Base-by-base conservation (phyloP, 2,797 vertebrate species). In the Melanotaenia parkinsoni region DNA sequence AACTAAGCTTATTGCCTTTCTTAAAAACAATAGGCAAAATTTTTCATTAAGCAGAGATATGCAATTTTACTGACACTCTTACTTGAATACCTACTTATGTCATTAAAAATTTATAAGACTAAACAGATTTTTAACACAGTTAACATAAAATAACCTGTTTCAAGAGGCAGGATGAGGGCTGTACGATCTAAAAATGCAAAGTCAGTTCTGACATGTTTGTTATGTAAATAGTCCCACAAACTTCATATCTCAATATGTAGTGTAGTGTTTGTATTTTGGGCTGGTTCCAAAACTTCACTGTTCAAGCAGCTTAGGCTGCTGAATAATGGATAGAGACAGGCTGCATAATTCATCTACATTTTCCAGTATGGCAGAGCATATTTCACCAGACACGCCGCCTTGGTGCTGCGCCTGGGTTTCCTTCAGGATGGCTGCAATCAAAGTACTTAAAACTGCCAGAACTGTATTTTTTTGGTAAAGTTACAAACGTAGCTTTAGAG, bases 301-400 rank as follows among this genome's bases (percentile, higher is more conserved):
- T 89, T 87, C 86, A 89, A 82, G 85, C 82, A 88, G 84, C 60
- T 73, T 61, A 37, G 58, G 74, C 75, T 70, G 38, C 76, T 95
- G 70, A 95, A 95, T 95, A 93, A 95, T 94, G 56, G 62, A 95
- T 87, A 4, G 43, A 45, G 47, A 67, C 45, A 60, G 63, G 66
- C 83, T 94, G 91, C 91, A 95, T 95, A 92, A 95, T 94, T 94
- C 72, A 94, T 94, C 83, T 54, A 66, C 80, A 76, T 81, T 91
- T 76, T 90, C 90, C 86, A 89, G 83, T 83, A 93, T 90, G 86
- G 83, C 74, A 77, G 64, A 83, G 73, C 87, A 90, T 92, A 92
- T 92, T 93, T 89, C 90, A 91, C 83, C 72, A 74, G 86, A 79
- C 77, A n/a, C 63, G 45, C 67, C 69, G n/a, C 65, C 45, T 58